Evolutionary conservation across 2,888 invertebrate species (phyloP).

Genomic region (Lamproptera curius): DNA sequence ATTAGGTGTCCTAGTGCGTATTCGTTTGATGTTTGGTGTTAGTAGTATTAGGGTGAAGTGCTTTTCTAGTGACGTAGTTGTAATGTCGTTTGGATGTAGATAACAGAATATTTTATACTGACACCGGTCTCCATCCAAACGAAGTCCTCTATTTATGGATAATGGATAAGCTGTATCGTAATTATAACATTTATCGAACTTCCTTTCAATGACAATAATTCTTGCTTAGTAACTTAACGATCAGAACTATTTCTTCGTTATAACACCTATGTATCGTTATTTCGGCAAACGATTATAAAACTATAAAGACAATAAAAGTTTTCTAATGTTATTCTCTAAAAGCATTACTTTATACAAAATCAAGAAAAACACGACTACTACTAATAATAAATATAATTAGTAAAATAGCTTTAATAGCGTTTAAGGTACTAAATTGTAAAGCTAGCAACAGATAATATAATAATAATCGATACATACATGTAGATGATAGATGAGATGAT

Average conservation of each 20-base stretch:
- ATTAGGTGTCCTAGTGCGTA: conserved; percentile 36
- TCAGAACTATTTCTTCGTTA: too few species aligned
- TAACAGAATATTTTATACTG: conserved; percentile 22
- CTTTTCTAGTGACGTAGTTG: conserved; percentile 60
- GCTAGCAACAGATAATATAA: conserved; percentile 22
- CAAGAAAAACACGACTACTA: neutral
- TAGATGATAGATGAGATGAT: conserved; percentile 24
- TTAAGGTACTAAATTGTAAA: conserved; percentile 38
- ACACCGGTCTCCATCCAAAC: conserved; percentile 21
- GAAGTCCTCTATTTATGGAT: conserved; percentile 17
- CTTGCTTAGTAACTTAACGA: too few species aligned
- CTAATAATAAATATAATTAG: conserved; percentile 43
- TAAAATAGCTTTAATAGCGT: conserved; percentile 70
- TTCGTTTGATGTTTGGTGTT: conserved; percentile 74
- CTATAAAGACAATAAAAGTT: too few species aligned
- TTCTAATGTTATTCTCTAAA: too few species aligned
- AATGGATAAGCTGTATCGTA: conserved; percentile 10
- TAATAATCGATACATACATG: conserved; percentile 28
- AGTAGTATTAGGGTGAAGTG: conserved; percentile 66
- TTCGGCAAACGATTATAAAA: too few species aligned
- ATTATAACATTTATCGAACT: conserved; percentile 1
- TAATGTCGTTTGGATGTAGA: conserved; percentile 35
- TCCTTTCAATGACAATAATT: conserved; percentile 15
- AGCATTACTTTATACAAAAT: too few species aligned
- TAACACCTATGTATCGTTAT: too few species aligned